Evolutionary conservation across 2,797 vertebrate genomes (phyloP), one percentile per base, ranked within the genome.

Genomic region (Chiroxiphia lanceolata): DNA sequence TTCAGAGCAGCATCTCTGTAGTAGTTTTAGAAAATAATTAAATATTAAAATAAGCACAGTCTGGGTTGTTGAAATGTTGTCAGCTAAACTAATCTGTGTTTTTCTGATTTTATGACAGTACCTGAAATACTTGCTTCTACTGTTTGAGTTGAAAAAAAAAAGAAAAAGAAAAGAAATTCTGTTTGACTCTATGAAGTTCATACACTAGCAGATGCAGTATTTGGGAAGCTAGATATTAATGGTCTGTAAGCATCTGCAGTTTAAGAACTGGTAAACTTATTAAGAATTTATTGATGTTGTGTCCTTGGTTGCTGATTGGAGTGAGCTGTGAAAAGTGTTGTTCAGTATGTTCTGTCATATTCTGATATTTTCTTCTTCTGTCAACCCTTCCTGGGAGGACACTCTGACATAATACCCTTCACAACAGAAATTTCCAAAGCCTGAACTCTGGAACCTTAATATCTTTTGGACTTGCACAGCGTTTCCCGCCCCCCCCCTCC

Each of bases 261-360:
- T 74, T 60, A 90, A 94, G 68, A 44, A 85, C 82, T 92, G 80
- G 63, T 90, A 86, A 86, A 87, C 68, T 92, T 96, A 91, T 87
- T 92, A 95, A 94, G 89, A 94, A 89, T 93, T 96, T 89, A 89
- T 84, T 77, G 77, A 92, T 78, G 67, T 95, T 95, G 57, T 94
- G 89, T 90, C 83, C 81, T 95, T 92, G 71, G 61, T 34, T 83
- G 57, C 54, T 91, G 82, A 81, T 89, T 87, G 75, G 82, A 88
- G 50, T 40, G 76, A 91, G 75, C 72, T 87, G 42, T 83, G 84
- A 89, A 82, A 71, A 91, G 34, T n/a, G 36, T 38, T 65, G 82
- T 40, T 57, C 65, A 21, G 19, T 47, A 2, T 22, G 60, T 92
- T 93, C 77, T 88, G 33, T 90, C 3, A 0, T 79, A 72, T 64